Base-by-base conservation (phyloP, 1,140 invertebrate genomes). In the Dendroctonus ponderosae region DNA sequence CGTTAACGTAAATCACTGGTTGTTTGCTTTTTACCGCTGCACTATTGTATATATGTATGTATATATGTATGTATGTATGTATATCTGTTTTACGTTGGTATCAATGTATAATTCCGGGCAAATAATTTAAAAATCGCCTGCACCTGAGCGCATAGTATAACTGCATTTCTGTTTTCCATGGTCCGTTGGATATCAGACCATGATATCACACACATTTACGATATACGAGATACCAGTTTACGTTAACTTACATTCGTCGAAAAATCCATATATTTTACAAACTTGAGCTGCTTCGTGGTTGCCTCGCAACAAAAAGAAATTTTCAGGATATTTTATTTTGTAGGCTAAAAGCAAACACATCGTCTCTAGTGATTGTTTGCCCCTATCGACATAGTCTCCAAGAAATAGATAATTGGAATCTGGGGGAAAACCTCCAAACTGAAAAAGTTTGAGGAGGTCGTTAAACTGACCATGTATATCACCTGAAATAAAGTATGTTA, bases 371-470 rank as follows among this genome's bases (percentile, higher is more conserved):
- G 90, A 92, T 75, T 92, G 90, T 75, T 92, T 92, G 68, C 92
- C 92, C 77, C 93, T 83, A 79, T 95, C 93, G 9, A 95, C 93
- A 79, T 94, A 95, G 80, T 95, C 92, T 40, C 94, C 94, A 39
- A 97, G 85, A 81, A 97, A 97, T 66, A 97, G 81, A 82, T 97
- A 97, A 78, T 98, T 98, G 50, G 92, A 90, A 77, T 96, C 92
- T 53, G 95, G 96, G 50, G 95, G 95, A 79, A 96, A 98, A n/a
- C 95, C 94, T 48, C 95, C 95, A 80, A 97, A 96, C 79, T 96
- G 93, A 81, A 98, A 98, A 53, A 98, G 81, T 75, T 95, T 86
- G 73, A 98, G 80, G 49, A 98, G 83, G 81, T 98, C 95, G 75
- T 84, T 85, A 79, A 96, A 98, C 77, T 94, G 91, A 15, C 95